Evolutionary conservation across 2,888 invertebrate species (phyloP).

Genomic region (Agrochola lota): DNA sequence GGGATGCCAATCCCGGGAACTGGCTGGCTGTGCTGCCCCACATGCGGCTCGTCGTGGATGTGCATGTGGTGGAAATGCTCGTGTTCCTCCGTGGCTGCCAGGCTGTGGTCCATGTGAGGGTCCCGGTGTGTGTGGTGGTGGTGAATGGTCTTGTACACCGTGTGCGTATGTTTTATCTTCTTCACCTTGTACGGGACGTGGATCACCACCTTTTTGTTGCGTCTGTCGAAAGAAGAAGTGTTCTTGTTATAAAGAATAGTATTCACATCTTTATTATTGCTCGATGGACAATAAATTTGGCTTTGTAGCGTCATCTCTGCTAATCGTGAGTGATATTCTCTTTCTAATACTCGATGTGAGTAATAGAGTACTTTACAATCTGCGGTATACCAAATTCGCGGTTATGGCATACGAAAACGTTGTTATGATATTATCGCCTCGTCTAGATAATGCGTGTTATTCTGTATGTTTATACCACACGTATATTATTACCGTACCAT

Average conservation of each 20-base stretch:
- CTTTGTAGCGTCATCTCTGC: background rate
- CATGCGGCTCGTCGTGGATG: conserved; percentile 77
- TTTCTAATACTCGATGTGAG: background rate
- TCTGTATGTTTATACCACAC: conserved; percentile 10
- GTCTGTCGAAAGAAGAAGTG: conserved; percentile 75
- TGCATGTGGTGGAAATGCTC: conserved; percentile 89
- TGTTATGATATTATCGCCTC: background rate
- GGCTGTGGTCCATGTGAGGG: conserved; percentile 73
- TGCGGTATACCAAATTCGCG: background rate
- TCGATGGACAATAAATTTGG: background rate
- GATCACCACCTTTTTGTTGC: conserved; percentile 92
- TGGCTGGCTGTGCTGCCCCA: conserved; percentile 82
- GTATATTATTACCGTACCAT: conserved; percentile 20
- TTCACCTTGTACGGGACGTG: conserved; percentile 93
- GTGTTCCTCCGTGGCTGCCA: conserved; percentile 83
- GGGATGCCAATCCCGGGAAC: conserved; percentile 83
- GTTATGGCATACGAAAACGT: background rate
- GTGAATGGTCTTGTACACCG: conserved; percentile 92
- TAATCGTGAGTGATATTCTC: background rate
- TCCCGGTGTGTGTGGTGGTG: conserved; percentile 88
- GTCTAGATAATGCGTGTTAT: conserved; percentile 1
- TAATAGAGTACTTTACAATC: background rate
- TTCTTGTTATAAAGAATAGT: background rate
- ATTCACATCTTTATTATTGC: background rate
- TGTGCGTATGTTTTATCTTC: conserved; percentile 93